Conservation (phyloP, 2,888 invertebrate genomes). For the Orthonevra nobilis region DNA sequence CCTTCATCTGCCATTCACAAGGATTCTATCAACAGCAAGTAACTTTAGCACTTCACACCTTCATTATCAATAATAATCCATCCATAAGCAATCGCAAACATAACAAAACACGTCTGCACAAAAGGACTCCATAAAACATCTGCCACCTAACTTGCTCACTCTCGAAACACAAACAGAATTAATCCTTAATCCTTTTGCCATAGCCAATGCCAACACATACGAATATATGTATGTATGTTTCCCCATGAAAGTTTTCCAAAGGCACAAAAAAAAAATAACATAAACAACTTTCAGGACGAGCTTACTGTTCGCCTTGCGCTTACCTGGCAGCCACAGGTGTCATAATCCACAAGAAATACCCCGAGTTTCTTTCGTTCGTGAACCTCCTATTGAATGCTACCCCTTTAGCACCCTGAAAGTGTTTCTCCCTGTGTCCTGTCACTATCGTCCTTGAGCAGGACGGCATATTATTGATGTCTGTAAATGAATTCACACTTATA, state of each 20-base stretch:
- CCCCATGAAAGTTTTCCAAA: constrained; percentile 34
- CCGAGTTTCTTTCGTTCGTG: constrained; percentile 69
- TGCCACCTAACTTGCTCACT: constrained; percentile 8
- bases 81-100: neutral
- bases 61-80: constrained; percentile 35
- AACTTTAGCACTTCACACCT: constrained; percentile 30
- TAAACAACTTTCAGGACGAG: constrained; percentile 72
- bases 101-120: neutral
- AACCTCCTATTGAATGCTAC: constrained; percentile 43
- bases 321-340: constrained; percentile 81
- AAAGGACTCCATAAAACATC: constrained; percentile 24
- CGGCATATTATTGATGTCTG: constrained; percentile 72
- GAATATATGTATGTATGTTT: constrained; percentile 46
- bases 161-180: constrained; percentile 62
- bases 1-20: constrained; percentile 45
- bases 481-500: constrained; percentile 72
- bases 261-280: constrained; percentile 60
- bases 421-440: constrained; percentile 20
- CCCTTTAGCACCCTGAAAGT: constrained; percentile 6
- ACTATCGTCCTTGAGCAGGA: constrained; percentile 45
- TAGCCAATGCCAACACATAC: constrained; percentile 24
- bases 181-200: constrained; percentile 59
- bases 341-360: constrained; percentile 79
- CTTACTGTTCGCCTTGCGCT: no score
- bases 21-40: constrained; percentile 12